Percentiles rank a stretch among this genome's conserved stretches.
These are phyloP conservation scores for Bombycilla garrulus DNA, from an alignment of 2,113 vertebrate genomes.

Conservation along the genomic window DNA sequence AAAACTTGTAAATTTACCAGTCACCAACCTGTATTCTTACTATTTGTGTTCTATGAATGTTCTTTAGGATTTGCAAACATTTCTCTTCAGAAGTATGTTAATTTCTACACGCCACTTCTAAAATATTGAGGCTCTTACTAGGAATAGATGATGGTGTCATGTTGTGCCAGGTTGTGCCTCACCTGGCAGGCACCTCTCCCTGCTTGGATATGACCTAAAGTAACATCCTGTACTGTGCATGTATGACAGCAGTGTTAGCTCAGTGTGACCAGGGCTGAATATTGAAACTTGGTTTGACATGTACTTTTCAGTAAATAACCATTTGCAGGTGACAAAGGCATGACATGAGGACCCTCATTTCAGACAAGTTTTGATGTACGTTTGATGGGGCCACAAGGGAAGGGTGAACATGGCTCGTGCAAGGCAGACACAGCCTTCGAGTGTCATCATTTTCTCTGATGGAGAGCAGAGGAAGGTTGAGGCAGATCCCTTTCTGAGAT, in stretches of 20 bases:
- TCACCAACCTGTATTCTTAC: background rate
- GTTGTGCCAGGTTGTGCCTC: background rate
- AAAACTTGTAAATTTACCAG: background rate
- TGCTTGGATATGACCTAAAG: background rate
- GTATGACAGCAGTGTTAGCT: background rate
- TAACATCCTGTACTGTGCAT: fast-evolving
- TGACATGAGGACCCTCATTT: background rate
- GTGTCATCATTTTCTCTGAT: background rate
- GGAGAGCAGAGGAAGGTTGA: background rate
- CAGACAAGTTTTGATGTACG: background rate
- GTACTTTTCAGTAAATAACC: background rate
- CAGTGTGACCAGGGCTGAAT: background rate
- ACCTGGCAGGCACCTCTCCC: background rate
- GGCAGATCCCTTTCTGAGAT: background rate
- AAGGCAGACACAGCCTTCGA: background rate
- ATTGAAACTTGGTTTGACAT: background rate
- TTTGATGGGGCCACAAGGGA: fast-evolving
- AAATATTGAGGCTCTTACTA: background rate
- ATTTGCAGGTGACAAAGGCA: background rate
- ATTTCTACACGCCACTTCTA: background rate
- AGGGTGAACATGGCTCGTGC: background rate
- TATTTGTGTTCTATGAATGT: background rate
- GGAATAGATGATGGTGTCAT: background rate
- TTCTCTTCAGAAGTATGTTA: background rate
- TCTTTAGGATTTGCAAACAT: background rate